Conservation (phyloP, 2,888 invertebrate genomes). For the Callyntrura sp. region DNA sequence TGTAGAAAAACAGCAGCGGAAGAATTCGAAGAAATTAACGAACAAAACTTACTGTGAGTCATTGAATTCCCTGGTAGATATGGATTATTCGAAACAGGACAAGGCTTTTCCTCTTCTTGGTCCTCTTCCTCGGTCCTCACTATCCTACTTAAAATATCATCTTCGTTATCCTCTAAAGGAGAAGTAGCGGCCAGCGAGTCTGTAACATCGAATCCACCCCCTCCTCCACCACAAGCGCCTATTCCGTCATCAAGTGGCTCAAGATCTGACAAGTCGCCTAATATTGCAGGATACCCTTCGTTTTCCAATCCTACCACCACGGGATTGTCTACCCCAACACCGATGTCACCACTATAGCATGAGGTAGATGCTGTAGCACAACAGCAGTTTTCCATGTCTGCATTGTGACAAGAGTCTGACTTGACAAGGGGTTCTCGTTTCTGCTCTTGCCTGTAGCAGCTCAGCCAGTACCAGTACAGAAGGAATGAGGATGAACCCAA, state of each 20-base stretch:
- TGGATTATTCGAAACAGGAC: constrained; percentile 79
- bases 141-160: constrained; percentile 77
- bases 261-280: constrained; percentile 74
- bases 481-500: constrained; percentile 78
- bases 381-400: constrained; percentile 74
- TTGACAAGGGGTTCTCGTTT: constrained; percentile 69
- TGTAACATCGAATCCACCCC: constrained; percentile 66
- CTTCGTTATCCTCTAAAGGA: constrained; percentile 74
- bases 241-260: constrained; percentile 71
- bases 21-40: not conserved
- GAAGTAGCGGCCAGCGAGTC: constrained; percentile 62
- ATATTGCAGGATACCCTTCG: constrained; percentile 71
- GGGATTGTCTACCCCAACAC: constrained; percentile 75
- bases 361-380: constrained; percentile 64
- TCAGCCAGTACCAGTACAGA: constrained; percentile 80
- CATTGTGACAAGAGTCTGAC: constrained; percentile 72
- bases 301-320: constrained; percentile 61
- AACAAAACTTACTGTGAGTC: constrained; percentile 74
- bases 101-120: constrained; percentile 74
- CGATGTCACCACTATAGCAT: constrained; percentile 41
- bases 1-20: not conserved
- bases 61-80: constrained; percentile 79
- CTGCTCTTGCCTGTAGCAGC: constrained; percentile 75
- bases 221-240: constrained; percentile 27
- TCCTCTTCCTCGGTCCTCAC: constrained; percentile 76